Conservation (phyloP, 2,797 vertebrate genomes). For the Hydrocynus forskahlii region DNA sequence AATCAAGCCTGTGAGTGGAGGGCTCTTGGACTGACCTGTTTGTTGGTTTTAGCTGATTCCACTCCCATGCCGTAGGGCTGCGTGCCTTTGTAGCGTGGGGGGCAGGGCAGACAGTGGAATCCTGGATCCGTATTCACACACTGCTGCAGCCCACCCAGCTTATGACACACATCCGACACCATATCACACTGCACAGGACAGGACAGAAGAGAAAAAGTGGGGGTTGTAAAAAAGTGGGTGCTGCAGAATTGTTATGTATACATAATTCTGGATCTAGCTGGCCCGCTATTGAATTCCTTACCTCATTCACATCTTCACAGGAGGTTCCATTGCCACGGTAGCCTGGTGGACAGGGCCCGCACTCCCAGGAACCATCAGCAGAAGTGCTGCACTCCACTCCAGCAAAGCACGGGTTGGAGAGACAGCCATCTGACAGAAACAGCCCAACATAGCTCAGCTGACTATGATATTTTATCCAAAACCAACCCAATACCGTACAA, state of each 20-base stretch:
- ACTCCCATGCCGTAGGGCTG: constrained; percentile 90
- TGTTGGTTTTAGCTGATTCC: constrained; percentile 81
- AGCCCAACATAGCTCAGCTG: not conserved
- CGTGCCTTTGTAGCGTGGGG: constrained; percentile 88
- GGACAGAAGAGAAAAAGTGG: constrained; percentile 8
- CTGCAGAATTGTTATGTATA: not conserved
- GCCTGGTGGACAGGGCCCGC: constrained; percentile 87
- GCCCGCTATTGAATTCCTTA: constrained; percentile 56
- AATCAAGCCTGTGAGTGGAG: constrained; percentile 15
- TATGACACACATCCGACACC: constrained; percentile 86
- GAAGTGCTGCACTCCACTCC: constrained; percentile 87
- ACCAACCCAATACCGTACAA: not conserved
- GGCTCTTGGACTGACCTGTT: constrained; percentile 79
- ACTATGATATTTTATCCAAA: not conserved
- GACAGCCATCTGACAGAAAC: constrained; percentile 84
- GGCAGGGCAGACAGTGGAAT: constrained; percentile 94
- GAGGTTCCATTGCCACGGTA: constrained; percentile 89
- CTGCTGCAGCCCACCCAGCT: constrained; percentile 78
- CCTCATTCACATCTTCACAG: constrained; percentile 96
- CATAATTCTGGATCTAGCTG: not conserved
- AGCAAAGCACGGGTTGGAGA: constrained; percentile 91
- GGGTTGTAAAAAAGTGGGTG: not conserved
- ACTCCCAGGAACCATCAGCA: constrained; percentile 90
- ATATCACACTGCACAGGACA: constrained; percentile 83
- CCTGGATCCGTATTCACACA: constrained; percentile 95